Conservation (phyloP, 1,140 invertebrate species). For the Aricia agestis region DNA sequence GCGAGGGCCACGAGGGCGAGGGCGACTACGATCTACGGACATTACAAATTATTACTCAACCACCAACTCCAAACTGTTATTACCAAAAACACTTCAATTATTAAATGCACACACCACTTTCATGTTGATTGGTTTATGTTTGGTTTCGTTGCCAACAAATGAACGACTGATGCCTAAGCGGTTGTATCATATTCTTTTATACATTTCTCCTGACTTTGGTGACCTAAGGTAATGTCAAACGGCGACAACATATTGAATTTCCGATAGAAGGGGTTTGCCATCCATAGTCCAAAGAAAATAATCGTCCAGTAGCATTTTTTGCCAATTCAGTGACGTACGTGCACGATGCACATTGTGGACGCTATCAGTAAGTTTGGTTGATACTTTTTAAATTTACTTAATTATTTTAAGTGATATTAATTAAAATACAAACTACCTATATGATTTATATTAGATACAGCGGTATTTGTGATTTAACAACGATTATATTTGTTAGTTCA, state of each 20-base stretch:
- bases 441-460: too few species aligned
- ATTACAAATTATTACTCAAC: not conserved
- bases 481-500: too few species aligned
- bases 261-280: constrained; percentile 44
- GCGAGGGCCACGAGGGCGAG: constrained; percentile 58
- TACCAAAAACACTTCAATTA: constrained; percentile 5
- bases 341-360: not conserved
- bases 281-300: constrained; percentile 2
- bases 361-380: not conserved
- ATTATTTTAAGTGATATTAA: too few species aligned
- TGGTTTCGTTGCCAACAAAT: constrained; percentile 40
- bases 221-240: constrained; percentile 59
- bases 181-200: constrained; percentile 64
- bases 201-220: constrained; percentile 55
- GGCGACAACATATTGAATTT: constrained; percentile 52
- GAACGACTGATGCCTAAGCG: constrained; percentile 57
- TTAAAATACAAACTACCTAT: too few species aligned
- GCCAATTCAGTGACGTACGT: constrained; percentile 19
- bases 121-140: constrained; percentile 57
- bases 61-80: not conserved
- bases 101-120: constrained; percentile 53
- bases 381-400: too few species aligned
- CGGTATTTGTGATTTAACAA: too few species aligned
- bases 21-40: constrained; percentile 55
- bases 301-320: not conserved